phyloP scores from a whole-genome alignment of 2,888 invertebrate genomes.

The Diplolepis rosae region DNA sequence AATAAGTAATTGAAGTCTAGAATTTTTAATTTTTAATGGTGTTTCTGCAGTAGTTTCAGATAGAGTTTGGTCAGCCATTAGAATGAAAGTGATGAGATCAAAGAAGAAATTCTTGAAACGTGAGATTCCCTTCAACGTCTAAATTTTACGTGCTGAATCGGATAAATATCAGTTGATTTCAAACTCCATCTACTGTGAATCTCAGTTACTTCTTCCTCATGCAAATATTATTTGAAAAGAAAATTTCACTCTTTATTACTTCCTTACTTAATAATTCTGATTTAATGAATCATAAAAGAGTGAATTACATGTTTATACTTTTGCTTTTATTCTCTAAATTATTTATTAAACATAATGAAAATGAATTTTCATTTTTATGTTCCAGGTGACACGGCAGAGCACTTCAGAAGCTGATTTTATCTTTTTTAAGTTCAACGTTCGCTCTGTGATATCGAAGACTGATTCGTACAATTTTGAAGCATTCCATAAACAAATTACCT shows the following conservation, averaged over 20 bases:
- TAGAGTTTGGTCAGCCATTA: not conserved
- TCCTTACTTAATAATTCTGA: no score
- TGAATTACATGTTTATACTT: no score
- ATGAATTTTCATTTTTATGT: conserved; percentile 9
- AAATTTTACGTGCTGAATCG: not conserved
- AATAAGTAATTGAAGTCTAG: not conserved
- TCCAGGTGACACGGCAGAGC: conserved; percentile 17
- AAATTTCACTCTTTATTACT: not conserved
- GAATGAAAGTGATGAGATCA: not conserved
- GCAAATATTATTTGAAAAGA: not conserved
- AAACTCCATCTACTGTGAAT: not conserved
- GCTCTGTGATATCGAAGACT: conserved; percentile 45
- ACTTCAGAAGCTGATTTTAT: conserved; percentile 37
- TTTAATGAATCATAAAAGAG: no score
- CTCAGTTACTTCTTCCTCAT: not conserved
- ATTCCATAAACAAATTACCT: conserved; percentile 41
- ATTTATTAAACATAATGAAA: no score
- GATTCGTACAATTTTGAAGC: conserved; percentile 30
- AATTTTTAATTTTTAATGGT: not conserved
- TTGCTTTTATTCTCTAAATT: not conserved
- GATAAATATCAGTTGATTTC: not conserved
- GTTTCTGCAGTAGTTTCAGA: not conserved
- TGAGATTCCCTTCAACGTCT: not conserved
- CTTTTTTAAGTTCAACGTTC: not conserved
- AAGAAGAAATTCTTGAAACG: not conserved